phyloP scores from a whole-genome alignment of 1,140 invertebrate species.

The Arion vulgaris region DNA sequence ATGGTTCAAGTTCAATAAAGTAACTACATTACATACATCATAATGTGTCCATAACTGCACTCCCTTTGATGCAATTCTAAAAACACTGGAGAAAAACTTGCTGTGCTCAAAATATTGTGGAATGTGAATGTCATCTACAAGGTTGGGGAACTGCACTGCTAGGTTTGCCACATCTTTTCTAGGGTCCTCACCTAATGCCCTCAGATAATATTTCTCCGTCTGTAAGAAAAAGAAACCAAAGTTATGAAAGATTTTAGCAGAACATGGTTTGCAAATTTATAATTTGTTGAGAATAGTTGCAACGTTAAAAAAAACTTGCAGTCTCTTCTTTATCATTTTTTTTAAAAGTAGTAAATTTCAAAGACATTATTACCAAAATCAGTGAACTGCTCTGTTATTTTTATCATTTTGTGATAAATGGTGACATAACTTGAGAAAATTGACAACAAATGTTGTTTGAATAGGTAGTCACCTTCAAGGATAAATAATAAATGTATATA shows the following conservation, averaged over 20 bases:
- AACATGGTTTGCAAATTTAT: neutral
- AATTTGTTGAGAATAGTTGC: neutral
- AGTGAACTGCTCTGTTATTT: too few relatives aligned
- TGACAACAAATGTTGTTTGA: too few relatives aligned
- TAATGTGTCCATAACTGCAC: slow-evolving; percentile 79
- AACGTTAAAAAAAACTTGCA: neutral
- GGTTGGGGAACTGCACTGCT: slow-evolving; percentile 72
- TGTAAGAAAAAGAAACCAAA: slow-evolving; percentile 43
- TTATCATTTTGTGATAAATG: too few relatives aligned
- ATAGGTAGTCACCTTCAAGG: too few relatives aligned
- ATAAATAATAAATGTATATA: too few relatives aligned
- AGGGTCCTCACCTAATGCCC: slow-evolving; percentile 75
- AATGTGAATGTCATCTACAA: slow-evolving; percentile 74
- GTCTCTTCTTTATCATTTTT: too few relatives aligned
- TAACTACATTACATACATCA: slow-evolving; percentile 75
- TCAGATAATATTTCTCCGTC: slow-evolving; percentile 76
- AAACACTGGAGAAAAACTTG: slow-evolving; percentile 77
- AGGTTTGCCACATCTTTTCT: slow-evolving; percentile 76
- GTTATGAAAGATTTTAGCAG: neutral
- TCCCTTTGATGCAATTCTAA: slow-evolving; percentile 75
- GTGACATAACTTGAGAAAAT: too few relatives aligned
- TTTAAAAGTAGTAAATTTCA: too few relatives aligned
- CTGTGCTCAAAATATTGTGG: slow-evolving; percentile 73
- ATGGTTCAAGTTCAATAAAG: too few relatives aligned
- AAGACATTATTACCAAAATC: too few relatives aligned